Evolutionary conservation across 2,888 invertebrate species (phyloP).

Genomic region (Chrysolina oricalcia): DNA sequence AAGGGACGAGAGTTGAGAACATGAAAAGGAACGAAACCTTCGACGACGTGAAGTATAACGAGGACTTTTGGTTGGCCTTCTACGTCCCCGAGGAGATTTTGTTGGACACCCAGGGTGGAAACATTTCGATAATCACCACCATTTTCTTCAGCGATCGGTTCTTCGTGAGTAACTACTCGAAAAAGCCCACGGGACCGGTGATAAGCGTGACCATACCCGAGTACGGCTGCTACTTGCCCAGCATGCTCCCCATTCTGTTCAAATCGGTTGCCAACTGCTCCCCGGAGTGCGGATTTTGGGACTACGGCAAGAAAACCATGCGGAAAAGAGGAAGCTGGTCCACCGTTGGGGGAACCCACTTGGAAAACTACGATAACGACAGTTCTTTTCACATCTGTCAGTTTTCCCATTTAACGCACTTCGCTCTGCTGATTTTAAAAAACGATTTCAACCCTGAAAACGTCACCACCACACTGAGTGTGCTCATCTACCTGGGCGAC

Average conservation of each 20-base stretch:
- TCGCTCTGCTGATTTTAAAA: conserved; percentile 73
- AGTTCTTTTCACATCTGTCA: conserved; percentile 73
- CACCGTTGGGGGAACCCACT: conserved; percentile 73
- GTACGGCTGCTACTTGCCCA: conserved; percentile 73
- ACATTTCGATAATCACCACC: conserved; percentile 60
- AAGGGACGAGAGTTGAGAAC: conserved; percentile 67
- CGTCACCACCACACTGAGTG: conserved; percentile 72
- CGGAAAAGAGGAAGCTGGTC: conserved; percentile 74
- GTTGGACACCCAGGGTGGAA: conserved; percentile 39
- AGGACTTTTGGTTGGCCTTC: conserved; percentile 62
- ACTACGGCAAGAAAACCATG: conserved; percentile 68
- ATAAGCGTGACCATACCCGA: conserved; percentile 78
- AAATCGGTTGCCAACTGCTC: conserved; percentile 65
- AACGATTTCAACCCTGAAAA: conserved; percentile 39
- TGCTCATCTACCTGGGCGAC: conserved; percentile 74
- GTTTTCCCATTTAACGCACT: conserved; percentile 76
- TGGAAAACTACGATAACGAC: conserved; percentile 64
- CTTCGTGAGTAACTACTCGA: conserved; percentile 59
- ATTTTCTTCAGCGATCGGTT: conserved; percentile 65
- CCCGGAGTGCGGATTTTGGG: conserved; percentile 75
- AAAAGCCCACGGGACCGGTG: conserved; percentile 67
- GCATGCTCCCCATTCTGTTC: conserved; percentile 75
- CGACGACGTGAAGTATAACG: conserved; percentile 59
- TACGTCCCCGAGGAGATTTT: conserved; percentile 63
- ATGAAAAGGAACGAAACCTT: conserved; percentile 72